These are phyloP conservation scores for Brachirus orientalis DNA, from an alignment of 2,113 vertebrate genomes.

Conservation along the genomic window DNA sequence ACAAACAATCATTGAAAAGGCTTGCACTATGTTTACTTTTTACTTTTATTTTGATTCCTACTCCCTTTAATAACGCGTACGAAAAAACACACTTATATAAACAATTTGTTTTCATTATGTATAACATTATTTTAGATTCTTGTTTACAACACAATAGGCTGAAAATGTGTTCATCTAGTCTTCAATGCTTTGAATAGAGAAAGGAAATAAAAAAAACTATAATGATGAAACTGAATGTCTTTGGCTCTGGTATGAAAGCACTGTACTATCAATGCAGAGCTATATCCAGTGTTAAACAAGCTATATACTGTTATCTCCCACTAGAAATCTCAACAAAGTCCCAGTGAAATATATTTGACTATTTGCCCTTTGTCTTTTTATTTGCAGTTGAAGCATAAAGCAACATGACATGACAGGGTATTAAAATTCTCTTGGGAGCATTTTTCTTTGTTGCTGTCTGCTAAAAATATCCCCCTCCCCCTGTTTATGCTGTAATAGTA, in stretches of 20 bases:
- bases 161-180: background rate
- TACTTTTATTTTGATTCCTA: constrained; percentile 31
- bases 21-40: constrained; percentile 23
- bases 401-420: constrained; percentile 12
- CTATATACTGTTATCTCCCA: background rate
- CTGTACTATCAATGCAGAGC: constrained; percentile 29
- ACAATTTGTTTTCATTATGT: constrained; percentile 66
- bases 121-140: constrained; percentile 70
- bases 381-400: constrained; percentile 21
- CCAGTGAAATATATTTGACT: constrained; percentile 11
- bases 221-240: constrained; percentile 6
- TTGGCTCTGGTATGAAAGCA: constrained; percentile 28
- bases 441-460: constrained; percentile 1
- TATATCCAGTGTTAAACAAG: constrained; percentile 75
- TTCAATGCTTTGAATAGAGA: too few species aligned
- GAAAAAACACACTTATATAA: constrained; percentile 41
- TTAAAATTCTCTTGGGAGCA: background rate
- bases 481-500: constrained; percentile 34
- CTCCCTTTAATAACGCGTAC: constrained; percentile 52
- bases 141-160: constrained; percentile 67
- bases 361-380: constrained; percentile 3
- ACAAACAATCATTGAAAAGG: background rate
- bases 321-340: background rate
- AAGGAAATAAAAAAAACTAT: constrained; percentile 3
- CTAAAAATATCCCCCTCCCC: background rate